Percentiles rank a stretch among this genome's conserved stretches.
Conservation (phyloP, 2,888 invertebrate species). For the Cryptocephalus moraei region DNA sequence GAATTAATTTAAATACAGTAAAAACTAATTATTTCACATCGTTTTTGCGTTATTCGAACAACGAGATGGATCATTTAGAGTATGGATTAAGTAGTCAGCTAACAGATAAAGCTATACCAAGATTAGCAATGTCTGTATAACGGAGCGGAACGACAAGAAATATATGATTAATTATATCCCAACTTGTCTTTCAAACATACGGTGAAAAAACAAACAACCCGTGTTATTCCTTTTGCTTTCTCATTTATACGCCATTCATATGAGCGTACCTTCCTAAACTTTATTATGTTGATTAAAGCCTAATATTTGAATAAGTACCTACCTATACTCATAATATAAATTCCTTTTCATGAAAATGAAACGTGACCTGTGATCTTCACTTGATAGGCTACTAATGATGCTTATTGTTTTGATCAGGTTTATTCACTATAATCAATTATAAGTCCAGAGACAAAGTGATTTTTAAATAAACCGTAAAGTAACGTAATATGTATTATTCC, state of each 20-base stretch:
- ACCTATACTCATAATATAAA: no score
- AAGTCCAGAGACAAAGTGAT: no score
- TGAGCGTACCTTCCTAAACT: neutral
- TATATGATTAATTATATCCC: slow-evolving; percentile 32
- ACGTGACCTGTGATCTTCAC: no score
- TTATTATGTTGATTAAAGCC: no score
- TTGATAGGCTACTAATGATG: no score
- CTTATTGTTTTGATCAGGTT: no score
- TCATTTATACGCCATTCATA: slow-evolving; percentile 15
- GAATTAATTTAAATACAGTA: slow-evolving; percentile 8
- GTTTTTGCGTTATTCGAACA: slow-evolving; percentile 9
- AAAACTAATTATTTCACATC: slow-evolving; percentile 10
- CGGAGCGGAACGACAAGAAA: slow-evolving; percentile 28
- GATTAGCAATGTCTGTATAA: slow-evolving; percentile 25
- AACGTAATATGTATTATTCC: no score
- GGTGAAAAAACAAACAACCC: slow-evolving; percentile 12
- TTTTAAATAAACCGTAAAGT: no score
- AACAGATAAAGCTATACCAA: slow-evolving; percentile 29
- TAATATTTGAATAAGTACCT: no score
- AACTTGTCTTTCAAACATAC: slow-evolving; percentile 20
- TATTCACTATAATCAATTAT: no score
- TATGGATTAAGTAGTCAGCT: slow-evolving; percentile 12
- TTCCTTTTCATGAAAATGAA: no score
- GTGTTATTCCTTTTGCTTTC: slow-evolving; percentile 12
- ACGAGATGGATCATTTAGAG: slow-evolving; percentile 3